Conservation (phyloP, 1,140 invertebrate species). For the Orchestia grillus region DNA sequence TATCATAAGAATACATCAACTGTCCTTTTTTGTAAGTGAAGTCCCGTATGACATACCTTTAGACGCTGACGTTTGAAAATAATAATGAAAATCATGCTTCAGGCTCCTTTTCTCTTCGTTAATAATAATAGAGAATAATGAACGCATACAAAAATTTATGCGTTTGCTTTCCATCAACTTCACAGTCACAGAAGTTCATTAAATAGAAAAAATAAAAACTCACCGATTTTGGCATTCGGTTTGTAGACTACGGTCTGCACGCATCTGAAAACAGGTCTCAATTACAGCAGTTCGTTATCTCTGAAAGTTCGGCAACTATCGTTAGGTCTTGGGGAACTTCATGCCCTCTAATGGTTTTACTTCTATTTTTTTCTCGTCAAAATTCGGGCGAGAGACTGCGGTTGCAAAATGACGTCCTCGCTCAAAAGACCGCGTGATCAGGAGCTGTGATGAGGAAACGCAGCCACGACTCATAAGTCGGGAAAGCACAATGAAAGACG, state of each 20-base stretch:
- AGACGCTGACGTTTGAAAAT: too few relatives aligned
- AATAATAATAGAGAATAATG: too few relatives aligned
- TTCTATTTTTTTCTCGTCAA: not conserved
- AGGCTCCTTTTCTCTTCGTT: too few relatives aligned
- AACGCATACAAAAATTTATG: too few relatives aligned
- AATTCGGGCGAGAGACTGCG: not conserved
- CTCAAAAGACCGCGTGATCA: not conserved
- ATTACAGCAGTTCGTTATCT: constrained; percentile 8
- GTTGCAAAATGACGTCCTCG: not conserved
- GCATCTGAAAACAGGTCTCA: not conserved
- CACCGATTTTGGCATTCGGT: not conserved
- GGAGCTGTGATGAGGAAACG: not conserved
- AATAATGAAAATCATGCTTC: too few relatives aligned
- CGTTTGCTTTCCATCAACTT: not conserved
- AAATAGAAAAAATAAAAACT: not conserved
- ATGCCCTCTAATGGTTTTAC: not conserved
- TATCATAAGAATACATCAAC: too few relatives aligned
- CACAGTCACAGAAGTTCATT: not conserved
- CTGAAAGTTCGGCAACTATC: not conserved
- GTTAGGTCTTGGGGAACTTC: not conserved
- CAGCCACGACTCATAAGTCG: not conserved
- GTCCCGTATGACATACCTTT: too few relatives aligned
- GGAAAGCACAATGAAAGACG: not conserved
- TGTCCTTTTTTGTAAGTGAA: too few relatives aligned
- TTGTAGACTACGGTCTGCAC: not conserved